phyloP scores from a whole-genome alignment of 37 sponge, comb jelly and placozoan genomes.

The Ephydatia muelleri region DNA sequence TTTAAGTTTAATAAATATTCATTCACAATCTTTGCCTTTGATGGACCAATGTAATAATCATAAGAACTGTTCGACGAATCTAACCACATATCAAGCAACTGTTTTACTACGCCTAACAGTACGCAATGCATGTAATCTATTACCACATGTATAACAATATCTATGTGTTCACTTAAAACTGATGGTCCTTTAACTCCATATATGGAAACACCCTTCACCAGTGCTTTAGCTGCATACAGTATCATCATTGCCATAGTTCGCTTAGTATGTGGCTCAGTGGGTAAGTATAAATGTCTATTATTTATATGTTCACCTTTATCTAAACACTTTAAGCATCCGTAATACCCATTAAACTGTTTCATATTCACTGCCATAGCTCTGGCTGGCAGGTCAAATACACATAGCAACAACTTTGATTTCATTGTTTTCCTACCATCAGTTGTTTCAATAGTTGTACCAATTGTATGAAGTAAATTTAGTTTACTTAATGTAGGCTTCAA shows the following conservation, averaged over 20 bases:
- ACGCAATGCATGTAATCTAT: not conserved
- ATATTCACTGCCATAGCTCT: too few relatives aligned
- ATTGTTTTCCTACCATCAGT: not conserved
- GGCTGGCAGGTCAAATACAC: too few relatives aligned
- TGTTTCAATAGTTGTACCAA: not conserved
- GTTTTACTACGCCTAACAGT: not conserved
- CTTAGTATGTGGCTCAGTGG: too few relatives aligned
- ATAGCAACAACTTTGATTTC: too few relatives aligned
- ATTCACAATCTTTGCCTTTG: too few relatives aligned
- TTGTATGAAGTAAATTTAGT: not conserved
- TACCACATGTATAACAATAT: not conserved
- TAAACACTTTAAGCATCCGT: not conserved
- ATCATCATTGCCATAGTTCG: too few relatives aligned
- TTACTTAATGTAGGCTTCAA: not conserved
- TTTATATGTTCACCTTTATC: not conserved
- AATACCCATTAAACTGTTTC: too few relatives aligned
- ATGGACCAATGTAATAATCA: too few relatives aligned
- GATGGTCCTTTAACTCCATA: too few relatives aligned
- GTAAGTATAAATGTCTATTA: not conserved
- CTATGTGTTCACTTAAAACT: not conserved
- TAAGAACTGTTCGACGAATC: not conserved
- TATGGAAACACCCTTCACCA: too few relatives aligned
- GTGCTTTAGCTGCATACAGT: too few relatives aligned
- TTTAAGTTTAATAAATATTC: too few relatives aligned
- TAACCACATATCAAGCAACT: not conserved